A percentile compares a stretch with the other conserved stretches of the same genome.
Conservation (phyloP, 2,797 vertebrate genomes). For the Neomorphus geoffroyi region DNA sequence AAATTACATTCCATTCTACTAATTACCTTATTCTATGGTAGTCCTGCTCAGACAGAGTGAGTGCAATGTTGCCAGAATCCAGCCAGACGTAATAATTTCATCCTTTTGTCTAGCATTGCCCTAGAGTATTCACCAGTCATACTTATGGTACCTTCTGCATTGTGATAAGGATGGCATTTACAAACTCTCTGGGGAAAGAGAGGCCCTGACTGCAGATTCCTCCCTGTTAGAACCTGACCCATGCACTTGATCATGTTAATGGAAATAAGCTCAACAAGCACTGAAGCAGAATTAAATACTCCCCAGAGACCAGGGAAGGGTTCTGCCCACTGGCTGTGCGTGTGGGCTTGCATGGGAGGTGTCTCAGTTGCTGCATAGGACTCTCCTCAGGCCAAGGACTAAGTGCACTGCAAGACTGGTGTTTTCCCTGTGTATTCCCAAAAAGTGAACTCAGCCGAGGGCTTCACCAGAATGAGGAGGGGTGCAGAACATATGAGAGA, state of each 20-base stretch:
- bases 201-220: not conserved
- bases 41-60: not conserved
- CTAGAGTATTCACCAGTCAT: not conserved
- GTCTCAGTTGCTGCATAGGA: not conserved
- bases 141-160: not conserved
- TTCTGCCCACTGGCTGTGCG: not conserved
- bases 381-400: not conserved
- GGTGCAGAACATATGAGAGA: not conserved
- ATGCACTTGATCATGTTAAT: not conserved
- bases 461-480: not conserved
- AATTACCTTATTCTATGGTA: not conserved
- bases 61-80: not conserved
- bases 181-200: not conserved
- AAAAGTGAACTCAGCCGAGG: not conserved
- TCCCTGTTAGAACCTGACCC: not conserved
- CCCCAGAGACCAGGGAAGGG: not conserved
- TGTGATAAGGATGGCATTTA: not conserved
- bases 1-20: not conserved
- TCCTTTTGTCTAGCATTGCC: not conserved
- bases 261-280: not conserved
- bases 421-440: not conserved
- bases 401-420: not conserved
- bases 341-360: not conserved
- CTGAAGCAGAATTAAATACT: not conserved
- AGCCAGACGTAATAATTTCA: not conserved